Percentiles rank a stretch among this genome's conserved stretches.
Conservation (phyloP, 2,888 invertebrate genomes). For the Drosophila antonietae region DNA sequence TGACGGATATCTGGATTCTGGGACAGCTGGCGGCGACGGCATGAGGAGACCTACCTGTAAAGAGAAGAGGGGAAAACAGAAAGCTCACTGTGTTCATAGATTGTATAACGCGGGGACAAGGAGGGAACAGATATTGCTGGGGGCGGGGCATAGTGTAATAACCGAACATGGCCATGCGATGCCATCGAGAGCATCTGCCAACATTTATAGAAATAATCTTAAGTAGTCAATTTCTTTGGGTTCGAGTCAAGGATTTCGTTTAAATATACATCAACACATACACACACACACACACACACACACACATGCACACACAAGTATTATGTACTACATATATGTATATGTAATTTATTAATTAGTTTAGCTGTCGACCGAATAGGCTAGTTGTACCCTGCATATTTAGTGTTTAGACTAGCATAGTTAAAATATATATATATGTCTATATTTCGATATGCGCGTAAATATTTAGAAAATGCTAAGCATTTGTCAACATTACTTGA, state of each 20-base stretch:
- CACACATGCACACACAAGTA: conserved; percentile 32
- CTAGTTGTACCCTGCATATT: conserved; percentile 24
- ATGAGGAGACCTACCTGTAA: conserved; percentile 76
- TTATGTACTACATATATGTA: conserved; percentile 41
- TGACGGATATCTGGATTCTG: conserved; percentile 60
- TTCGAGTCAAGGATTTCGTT: conserved; percentile 31
- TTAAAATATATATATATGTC: conserved; percentile 35
- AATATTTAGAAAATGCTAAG: conserved; percentile 63
- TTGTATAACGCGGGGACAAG: conserved; percentile 40
- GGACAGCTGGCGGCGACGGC: conserved; percentile 38
- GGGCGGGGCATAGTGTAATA: conserved; percentile 31
- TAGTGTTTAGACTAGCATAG: conserved; percentile 46
- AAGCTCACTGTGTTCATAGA: conserved; percentile 79
- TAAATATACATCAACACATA: neutral
- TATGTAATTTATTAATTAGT: conserved; percentile 56
- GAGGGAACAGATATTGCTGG: conserved; percentile 5
- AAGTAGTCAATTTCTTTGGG: conserved; percentile 78
- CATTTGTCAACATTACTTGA: conserved; percentile 51
- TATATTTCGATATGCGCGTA: conserved; percentile 61
- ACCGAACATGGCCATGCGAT: conserved; percentile 17
- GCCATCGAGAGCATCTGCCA: conserved; percentile 12
- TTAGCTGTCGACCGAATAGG: conserved; percentile 39
- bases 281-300: neutral
- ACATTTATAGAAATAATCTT: conserved; percentile 47
- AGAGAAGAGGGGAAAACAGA: conserved; percentile 44